phyloP scores from a whole-genome alignment of 2,888 invertebrate species.

The Odontothrips loti region DNA sequence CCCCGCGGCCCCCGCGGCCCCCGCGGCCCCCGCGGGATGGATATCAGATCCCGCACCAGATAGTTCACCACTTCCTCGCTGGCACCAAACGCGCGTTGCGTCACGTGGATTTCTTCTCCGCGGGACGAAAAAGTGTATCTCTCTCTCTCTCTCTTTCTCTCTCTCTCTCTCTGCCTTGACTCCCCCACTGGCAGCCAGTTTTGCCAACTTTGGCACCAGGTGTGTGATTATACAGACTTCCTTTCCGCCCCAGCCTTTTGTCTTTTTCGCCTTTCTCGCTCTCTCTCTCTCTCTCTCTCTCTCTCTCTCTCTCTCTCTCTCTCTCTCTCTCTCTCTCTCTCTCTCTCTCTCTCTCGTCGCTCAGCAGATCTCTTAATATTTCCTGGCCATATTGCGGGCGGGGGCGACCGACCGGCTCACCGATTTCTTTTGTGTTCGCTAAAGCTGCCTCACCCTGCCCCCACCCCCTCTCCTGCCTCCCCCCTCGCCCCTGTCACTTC shows the following conservation, averaged over 20 bases:
- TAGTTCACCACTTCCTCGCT: too few species aligned
- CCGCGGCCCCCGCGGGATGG: too few species aligned
- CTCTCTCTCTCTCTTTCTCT: not conserved
- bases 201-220: slow-evolving; percentile 19
- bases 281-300: too few species aligned
- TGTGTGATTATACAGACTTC: slow-evolving; percentile 18
- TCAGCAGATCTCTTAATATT: slow-evolving; percentile 13
- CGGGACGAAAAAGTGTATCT: too few species aligned
- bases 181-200: not conserved
- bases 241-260: not conserved
- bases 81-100: too few species aligned
- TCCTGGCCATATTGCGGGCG: slow-evolving; percentile 12
- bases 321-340: too few species aligned
- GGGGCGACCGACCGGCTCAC: not conserved
- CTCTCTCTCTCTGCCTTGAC: not conserved
- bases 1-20: too few species aligned
- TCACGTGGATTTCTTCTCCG: too few species aligned
- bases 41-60: too few species aligned
- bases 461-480: not conserved
- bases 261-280: not conserved
- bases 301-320: too few species aligned
- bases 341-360: too few species aligned
- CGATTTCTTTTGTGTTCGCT: slow-evolving; percentile 15
- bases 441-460: not conserved
- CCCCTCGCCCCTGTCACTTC: not conserved